These are phyloP conservation scores for Cacoxenus indagator DNA, from an alignment of 2,888 invertebrate species.

Conservation along the genomic window DNA sequence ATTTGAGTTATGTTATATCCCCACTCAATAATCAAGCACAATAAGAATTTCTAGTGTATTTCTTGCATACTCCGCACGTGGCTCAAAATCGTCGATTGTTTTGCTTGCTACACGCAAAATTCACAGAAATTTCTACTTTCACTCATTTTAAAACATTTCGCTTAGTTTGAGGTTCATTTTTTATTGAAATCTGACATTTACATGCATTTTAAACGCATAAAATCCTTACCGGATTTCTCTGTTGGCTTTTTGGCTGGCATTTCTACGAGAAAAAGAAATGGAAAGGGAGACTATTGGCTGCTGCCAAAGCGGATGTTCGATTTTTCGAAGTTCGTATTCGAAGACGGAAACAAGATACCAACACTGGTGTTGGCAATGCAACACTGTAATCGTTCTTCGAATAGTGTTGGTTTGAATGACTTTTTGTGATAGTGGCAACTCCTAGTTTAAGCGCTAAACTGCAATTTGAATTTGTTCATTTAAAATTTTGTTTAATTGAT, in stretches of 20 bases:
- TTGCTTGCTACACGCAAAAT: conserved; percentile 30
- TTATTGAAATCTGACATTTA: conserved; percentile 36
- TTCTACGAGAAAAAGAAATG: conserved; percentile 73
- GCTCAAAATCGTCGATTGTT: conserved; percentile 38
- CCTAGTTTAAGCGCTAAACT: too few species aligned
- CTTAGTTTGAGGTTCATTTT: conserved; percentile 35
- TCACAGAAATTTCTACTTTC: conserved; percentile 17
- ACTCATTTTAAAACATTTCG: conserved; percentile 18
- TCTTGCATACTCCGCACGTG: conserved; percentile 48
- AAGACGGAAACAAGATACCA: not conserved
- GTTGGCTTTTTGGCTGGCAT: conserved; percentile 92
- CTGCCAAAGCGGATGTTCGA: conserved; percentile 54
- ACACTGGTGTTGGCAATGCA: too few species aligned
- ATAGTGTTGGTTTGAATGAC: too few species aligned
- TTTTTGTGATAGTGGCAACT: too few species aligned
- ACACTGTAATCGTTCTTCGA: too few species aligned
- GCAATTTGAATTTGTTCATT: too few species aligned
- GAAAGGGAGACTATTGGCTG: conserved; percentile 63
- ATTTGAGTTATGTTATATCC: too few species aligned
- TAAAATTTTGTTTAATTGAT: too few species aligned
- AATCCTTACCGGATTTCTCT: conserved; percentile 84
- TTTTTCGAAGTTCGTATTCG: conserved; percentile 39
- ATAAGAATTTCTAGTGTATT: not conserved
- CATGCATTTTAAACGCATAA: conserved; percentile 53
- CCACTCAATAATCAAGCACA: too few species aligned